Evolutionary conservation across 2,888 invertebrate species (phyloP).

Genomic region (Exephanes ischioxanthus): DNA sequence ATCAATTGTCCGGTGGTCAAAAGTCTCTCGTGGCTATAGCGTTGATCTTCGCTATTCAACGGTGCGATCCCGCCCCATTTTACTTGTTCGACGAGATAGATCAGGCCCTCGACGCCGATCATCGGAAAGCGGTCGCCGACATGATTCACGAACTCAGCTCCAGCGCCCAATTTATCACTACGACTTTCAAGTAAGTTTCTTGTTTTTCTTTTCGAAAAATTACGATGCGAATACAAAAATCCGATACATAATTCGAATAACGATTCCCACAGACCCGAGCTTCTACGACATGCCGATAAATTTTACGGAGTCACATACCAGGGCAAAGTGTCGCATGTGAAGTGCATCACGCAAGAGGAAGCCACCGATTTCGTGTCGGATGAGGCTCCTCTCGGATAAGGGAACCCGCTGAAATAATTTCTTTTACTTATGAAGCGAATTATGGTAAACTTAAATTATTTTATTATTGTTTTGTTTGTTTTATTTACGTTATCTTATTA

Average conservation of each 20-base stretch:
- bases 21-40: slow-evolving; percentile 99
- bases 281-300: slow-evolving; percentile 98
- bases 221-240: neutral
- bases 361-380: slow-evolving; percentile 99
- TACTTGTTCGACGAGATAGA: slow-evolving; percentile 99
- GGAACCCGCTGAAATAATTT: no score
- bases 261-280: slow-evolving; percentile 91
- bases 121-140: slow-evolving; percentile 99
- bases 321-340: slow-evolving; percentile 97
- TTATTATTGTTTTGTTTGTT: no score
- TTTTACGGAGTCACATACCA: slow-evolving; percentile 99
- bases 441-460: no score
- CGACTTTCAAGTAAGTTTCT: slow-evolving; percentile 91
- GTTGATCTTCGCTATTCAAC: slow-evolving; percentile 99
- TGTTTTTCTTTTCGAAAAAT: neutral
- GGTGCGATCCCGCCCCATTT: slow-evolving; percentile 99
- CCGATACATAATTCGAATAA: neutral
- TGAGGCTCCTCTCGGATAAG: slow-evolving; percentile 94
- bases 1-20: slow-evolving; percentile 99
- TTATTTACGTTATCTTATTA: no score
- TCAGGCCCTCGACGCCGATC: slow-evolving; percentile 98
- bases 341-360: slow-evolving; percentile 97
- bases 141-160: slow-evolving; percentile 98
- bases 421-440: no score
- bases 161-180: slow-evolving; percentile 99